phyloP scores from a whole-genome alignment of 2,888 invertebrate species.

The Microctonus brassicae region DNA sequence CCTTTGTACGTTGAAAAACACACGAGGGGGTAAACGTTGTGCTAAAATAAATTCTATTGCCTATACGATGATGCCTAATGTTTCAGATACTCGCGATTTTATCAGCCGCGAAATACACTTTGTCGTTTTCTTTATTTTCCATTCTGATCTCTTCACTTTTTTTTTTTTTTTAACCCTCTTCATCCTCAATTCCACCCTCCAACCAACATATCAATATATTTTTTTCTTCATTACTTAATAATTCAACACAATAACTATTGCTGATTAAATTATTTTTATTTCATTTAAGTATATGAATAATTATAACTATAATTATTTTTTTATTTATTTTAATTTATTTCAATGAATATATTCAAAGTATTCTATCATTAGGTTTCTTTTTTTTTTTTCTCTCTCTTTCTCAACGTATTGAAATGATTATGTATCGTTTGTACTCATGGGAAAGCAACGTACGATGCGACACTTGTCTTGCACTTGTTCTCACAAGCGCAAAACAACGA shows the following conservation, averaged over 20 bases:
- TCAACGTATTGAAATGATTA: background rate
- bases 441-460: conserved; percentile 53
- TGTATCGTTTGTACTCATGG: conserved; percentile 3
- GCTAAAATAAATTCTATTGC: conserved; percentile 58
- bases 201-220: background rate
- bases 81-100: conserved; percentile 51
- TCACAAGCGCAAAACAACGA: conserved; percentile 53
- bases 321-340: too few species aligned
- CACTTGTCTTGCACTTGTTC: conserved; percentile 65
- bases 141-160: background rate
- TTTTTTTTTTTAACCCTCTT: conserved; percentile 11
- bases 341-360: too few species aligned
- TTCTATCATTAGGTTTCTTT: too few species aligned
- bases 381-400: background rate
- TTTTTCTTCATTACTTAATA: too few species aligned
- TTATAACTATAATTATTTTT: too few species aligned
- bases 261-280: too few species aligned
- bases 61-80: conserved; percentile 57
- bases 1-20: background rate
- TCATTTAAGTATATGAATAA: too few species aligned
- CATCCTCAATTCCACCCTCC: background rate
- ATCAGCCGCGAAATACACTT: conserved; percentile 47
- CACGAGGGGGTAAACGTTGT: conserved; percentile 35
- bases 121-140: background rate
- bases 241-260: too few species aligned